phyloP scores from a whole-genome alignment of 2,797 vertebrate genomes.

The Silurus lanzhouensis region DNA sequence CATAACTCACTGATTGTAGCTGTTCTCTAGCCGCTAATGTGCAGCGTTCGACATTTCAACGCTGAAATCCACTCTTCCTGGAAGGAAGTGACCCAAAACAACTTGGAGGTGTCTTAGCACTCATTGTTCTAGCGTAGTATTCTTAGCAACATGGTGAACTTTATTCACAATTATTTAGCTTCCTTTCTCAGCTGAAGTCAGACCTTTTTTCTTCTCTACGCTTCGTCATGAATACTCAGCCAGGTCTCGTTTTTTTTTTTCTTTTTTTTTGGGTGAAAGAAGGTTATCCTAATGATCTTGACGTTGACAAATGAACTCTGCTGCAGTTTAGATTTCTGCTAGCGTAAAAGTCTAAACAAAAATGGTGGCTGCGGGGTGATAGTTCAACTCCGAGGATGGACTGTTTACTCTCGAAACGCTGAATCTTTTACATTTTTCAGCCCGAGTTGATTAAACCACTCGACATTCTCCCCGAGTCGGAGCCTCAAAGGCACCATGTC shows the following conservation, averaged over 20 bases:
- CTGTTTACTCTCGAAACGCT: constrained; percentile 53
- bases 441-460: constrained; percentile 41
- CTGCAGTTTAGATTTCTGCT: constrained; percentile 50
- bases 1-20: constrained; percentile 30
- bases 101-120: constrained; percentile 29
- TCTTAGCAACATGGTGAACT: neutral
- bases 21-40: constrained; percentile 27
- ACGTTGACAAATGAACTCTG: constrained; percentile 52
- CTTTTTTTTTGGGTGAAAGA: constrained; percentile 41
- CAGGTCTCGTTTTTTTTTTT: neutral
- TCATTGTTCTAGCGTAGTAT: constrained; percentile 48
- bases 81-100: constrained; percentile 31
- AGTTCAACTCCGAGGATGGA: constrained; percentile 38
- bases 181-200: constrained; percentile 17
- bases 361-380: constrained; percentile 40
- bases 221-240: too few species aligned
- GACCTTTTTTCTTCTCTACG: constrained; percentile 11
- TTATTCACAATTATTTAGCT: constrained; percentile 21
- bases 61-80: constrained; percentile 38
- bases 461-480: constrained; percentile 50
- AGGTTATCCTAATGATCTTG: constrained; percentile 52
- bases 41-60: constrained; percentile 50
- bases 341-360: constrained; percentile 53
- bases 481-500: constrained; percentile 50
- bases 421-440: constrained; percentile 26